A percentile compares a stretch with the other conserved stretches of the same genome.
phyloP scores from a whole-genome alignment of 2,888 invertebrate species.

The Sthenelais limicola region DNA sequence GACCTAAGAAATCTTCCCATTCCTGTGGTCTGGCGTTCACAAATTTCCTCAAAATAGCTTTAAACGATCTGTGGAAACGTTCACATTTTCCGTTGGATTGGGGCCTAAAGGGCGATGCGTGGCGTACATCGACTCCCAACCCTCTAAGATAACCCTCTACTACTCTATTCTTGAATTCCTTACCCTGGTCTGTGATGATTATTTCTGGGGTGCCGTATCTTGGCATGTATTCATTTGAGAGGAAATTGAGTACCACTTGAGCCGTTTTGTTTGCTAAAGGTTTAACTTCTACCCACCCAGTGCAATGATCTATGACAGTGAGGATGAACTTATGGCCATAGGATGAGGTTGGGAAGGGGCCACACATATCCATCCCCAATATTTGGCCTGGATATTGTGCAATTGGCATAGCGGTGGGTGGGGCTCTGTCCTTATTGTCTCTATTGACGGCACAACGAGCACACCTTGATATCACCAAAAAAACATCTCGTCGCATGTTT shows the following conservation, averaged over 20 bases:
- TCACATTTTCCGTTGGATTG: constrained; percentile 11
- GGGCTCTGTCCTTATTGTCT: neutral
- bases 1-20: constrained; percentile 18
- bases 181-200: constrained; percentile 14
- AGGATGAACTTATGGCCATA: constrained; percentile 20
- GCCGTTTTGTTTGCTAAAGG: constrained; percentile 25
- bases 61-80: constrained; percentile 8
- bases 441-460: constrained; percentile 13
- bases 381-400: constrained; percentile 7
- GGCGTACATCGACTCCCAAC: neutral
- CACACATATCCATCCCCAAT: constrained; percentile 23
- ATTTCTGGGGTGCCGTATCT: neutral
- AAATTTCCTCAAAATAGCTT: constrained; percentile 28
- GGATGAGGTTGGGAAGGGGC: constrained; percentile 18
- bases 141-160: neutral
- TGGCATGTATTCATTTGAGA: constrained; percentile 15
- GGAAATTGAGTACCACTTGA: neutral
- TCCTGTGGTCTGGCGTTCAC: constrained; percentile 6
- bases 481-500: constrained; percentile 9
- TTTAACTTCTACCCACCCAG: constrained; percentile 22
- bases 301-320: constrained; percentile 20
- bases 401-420: constrained; percentile 6
- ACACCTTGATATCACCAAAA: neutral
- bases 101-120: constrained; percentile 13
- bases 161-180: neutral